Evolutionary conservation across 1,140 invertebrate genomes (phyloP), one percentile per base, ranked within the genome.

Genomic region (Caerostris darwini): DNA sequence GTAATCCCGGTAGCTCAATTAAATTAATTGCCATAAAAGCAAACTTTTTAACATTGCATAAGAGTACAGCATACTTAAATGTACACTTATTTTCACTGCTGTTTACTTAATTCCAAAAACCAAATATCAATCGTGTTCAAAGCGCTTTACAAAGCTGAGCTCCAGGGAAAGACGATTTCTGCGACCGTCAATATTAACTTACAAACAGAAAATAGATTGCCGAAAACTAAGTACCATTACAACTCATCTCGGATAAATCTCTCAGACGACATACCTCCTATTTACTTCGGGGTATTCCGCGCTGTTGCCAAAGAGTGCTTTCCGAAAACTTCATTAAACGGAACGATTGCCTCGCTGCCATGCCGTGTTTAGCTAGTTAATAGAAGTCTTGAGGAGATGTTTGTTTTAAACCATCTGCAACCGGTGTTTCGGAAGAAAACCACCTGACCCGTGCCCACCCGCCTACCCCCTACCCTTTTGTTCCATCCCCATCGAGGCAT

Each of bases 401-500:
- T 77, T 77, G 50, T 77, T 77, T 53, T 53, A 77, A 77, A 77
- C 71, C 34, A 53, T 77, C 34, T 77, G 34, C 50, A 77, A 77
- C 50, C 71, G 8, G 34, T 14, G 10, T 53, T 14, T 77, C 50
- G 10, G 8, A 53, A 12, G 34, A 77, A 77, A 34, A 34, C 34
- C 34, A 34, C 34, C 34, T 34, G 34, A 34, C 34, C 34, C 34
- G 2, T 34, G 34, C 34, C 34, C 34, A 34, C 34, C 34, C 34
- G 8, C 12, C 34, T 5, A 3, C 6, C 34, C 34, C 34, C 8
- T 12, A 67, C 3, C 14, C 61, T n/a, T 67, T 67, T 14, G 14
- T 67, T 5, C n/a, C n/a, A 17, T 14, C 61, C 0, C 12, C 14
- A 67, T 67, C 17, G 61, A 50, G 8, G 1, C 50, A 77, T 77